A percentile compares a stretch with the other conserved stretches of the same genome.
Evolutionary conservation across 2,888 invertebrate genomes (phyloP).

Genomic region (Cetonia aurata): DNA sequence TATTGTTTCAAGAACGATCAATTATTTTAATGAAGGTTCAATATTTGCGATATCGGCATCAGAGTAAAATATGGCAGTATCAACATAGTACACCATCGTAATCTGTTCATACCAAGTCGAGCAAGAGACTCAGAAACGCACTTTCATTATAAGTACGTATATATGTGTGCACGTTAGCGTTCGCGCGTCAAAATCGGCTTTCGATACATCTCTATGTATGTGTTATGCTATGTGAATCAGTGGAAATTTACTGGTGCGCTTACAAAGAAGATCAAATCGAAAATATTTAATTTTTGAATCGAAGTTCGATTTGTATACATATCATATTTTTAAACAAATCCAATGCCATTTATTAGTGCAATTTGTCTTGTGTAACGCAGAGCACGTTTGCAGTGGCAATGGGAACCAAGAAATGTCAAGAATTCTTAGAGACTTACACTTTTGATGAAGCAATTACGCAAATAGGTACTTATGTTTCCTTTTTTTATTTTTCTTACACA

Average conservation of each 20-base stretch:
- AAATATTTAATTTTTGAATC: constrained; percentile 20
- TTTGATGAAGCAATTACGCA: constrained; percentile 51
- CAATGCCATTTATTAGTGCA: constrained; percentile 15
- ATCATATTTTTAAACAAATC: constrained; percentile 29
- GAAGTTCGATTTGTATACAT: constrained; percentile 6
- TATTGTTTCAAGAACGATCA: constrained; percentile 33
- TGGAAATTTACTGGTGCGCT: constrained; percentile 30
- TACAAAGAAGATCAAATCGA: constrained; percentile 3
- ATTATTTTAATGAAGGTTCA: constrained; percentile 32
- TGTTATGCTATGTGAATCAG: constrained; percentile 13
- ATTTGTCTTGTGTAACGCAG: neutral
- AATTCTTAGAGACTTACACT: constrained; percentile 41
- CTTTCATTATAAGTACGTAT: neutral
- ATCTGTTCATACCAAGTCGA: constrained; percentile 22
- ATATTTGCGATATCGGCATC: constrained; percentile 35
- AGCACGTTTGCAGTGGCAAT: neutral
- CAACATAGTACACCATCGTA: constrained; percentile 25
- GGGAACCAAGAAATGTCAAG: constrained; percentile 15
- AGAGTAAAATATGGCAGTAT: constrained; percentile 23
- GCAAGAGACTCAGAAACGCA: constrained; percentile 6
- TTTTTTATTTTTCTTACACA: neutral
- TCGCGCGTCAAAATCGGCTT: neutral
- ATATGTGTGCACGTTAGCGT: neutral
- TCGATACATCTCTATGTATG: neutral
- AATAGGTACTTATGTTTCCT: constrained; percentile 47